Evolutionary conservation across 2,113 vertebrate genomes (phyloP), one percentile per base, ranked within the genome.

Genomic region (Entomyzon cyanotis): DNA sequence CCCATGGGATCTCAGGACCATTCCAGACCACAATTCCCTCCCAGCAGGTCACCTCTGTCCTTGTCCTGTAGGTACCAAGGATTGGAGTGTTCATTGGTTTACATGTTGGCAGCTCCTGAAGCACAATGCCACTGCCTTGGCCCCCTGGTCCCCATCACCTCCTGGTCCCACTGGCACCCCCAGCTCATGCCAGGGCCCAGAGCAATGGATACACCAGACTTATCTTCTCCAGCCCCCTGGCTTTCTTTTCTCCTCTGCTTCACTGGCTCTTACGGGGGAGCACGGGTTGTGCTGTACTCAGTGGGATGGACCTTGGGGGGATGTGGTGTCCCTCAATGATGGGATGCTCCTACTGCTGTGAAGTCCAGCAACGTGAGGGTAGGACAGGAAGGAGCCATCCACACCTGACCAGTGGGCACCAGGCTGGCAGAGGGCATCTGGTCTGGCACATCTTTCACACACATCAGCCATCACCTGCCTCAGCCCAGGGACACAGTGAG

Each of bases 351-450:
- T 27, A 3, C 15, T 30, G 42, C 71, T 4, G 0, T 7, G 15
- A 52, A 22, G 31, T 49, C 24, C 69, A 73, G 63, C 5, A 44
- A 21, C 0, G 0, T 0, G 11, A 78, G 30, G 41, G n/a, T 12
- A 23, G 1, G 5, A 30, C 4, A n/a, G 62, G 42, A 70, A 41
- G 59, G 27, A 85, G 44, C 46, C 64, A 37, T 5, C 53, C 39
- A 39, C 7, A 5, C n/a, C 27, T 19, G 56, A n/a, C n/a, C n/a
- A 52, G 50, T 0, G 0, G 49, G 64, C 59, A 81, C 25, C 1
- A 5, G 52, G 42, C 78, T 92, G 74, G 64, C 69, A 82, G 55
- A 24, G 39, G 65, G 2, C 49, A 35, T 16, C 35, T 19, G 8
- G 8, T 33, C 49, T 16, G 11, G 5, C 3, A 41, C 18, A 35